Conservation (phyloP, 1,140 invertebrate genomes). For the Trypoxylus dichotomus region DNA sequence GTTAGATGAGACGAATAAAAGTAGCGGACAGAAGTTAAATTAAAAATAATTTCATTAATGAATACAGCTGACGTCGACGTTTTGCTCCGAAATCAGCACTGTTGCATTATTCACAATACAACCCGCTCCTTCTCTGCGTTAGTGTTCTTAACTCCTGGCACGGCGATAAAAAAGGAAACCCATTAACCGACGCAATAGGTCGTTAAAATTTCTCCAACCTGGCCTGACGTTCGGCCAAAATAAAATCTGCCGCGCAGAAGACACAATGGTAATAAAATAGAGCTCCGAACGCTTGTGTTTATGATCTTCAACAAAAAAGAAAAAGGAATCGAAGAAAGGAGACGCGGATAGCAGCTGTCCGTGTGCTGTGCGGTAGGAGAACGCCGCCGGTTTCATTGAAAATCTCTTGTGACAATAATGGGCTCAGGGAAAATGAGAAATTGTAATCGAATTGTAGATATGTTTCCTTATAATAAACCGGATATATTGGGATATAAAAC, state of each 20-base stretch:
- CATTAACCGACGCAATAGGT: constrained; percentile 20
- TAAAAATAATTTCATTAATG: constrained; percentile 26
- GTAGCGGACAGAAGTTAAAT: neutral
- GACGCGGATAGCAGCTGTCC: neutral
- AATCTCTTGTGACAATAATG: neutral
- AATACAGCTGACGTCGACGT: constrained; percentile 15
- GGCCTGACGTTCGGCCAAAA: constrained; percentile 5
- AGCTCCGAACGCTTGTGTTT: constrained; percentile 18
- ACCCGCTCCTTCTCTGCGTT: neutral
- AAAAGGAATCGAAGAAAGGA: neutral
- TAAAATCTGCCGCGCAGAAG: constrained; percentile 20
- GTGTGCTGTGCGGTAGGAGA: neutral
- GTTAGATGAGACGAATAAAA: neutral
- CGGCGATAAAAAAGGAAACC: constrained; percentile 18
- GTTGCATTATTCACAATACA: constrained; percentile 24
- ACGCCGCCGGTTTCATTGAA: constrained; percentile 1
- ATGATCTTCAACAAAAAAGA: constrained; percentile 11
- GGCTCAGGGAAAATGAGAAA: constrained; percentile 7
- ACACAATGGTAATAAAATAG: constrained; percentile 24
- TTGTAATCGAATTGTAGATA: constrained; percentile 18
- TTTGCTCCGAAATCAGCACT: constrained; percentile 14
- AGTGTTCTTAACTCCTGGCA: constrained; percentile 9
- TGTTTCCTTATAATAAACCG: constrained; percentile 15
- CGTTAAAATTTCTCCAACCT: constrained; percentile 23
- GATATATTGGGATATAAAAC: constrained; percentile 20